phyloP scores from a whole-genome alignment of 1,140 invertebrate species.

The Mycetomoellerius zeteki region DNA sequence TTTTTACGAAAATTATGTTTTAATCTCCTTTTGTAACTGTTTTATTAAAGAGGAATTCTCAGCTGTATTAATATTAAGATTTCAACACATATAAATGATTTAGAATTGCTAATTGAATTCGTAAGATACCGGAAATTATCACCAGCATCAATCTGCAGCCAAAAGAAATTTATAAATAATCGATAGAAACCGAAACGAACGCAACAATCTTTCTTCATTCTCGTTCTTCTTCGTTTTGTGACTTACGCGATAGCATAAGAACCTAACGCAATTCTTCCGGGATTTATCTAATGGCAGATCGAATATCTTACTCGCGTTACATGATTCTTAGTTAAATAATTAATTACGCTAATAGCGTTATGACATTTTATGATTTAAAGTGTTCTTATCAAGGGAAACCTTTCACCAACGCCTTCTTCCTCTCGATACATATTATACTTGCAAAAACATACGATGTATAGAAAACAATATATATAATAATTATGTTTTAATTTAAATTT shows the following conservation, averaged over 20 bases:
- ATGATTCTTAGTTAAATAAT: constrained; percentile 38
- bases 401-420: constrained; percentile 4
- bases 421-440: neutral
- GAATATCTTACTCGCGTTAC: constrained; percentile 23
- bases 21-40: neutral
- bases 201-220: neutral
- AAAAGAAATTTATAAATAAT: constrained; percentile 11
- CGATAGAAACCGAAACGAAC: constrained; percentile 27
- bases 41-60: neutral
- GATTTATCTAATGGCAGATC: constrained; percentile 43
- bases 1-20: neutral
- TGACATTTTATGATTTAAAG: constrained; percentile 12
- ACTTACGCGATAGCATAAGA: neutral
- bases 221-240: constrained; percentile 12
- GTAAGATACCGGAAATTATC: constrained; percentile 34
- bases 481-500: neutral
- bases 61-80: constrained; percentile 1
- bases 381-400: constrained; percentile 4
- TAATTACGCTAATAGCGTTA: constrained; percentile 39
- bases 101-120: neutral
- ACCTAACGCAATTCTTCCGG: constrained; percentile 35
- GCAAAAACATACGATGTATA: neutral
- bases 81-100: neutral
- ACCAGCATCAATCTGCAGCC: neutral
- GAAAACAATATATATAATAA: neutral